Evolutionary conservation across 2,113 vertebrate species (phyloP), one percentile per base, ranked within the genome.

Genomic region (Callospermophilus lateralis): DNA sequence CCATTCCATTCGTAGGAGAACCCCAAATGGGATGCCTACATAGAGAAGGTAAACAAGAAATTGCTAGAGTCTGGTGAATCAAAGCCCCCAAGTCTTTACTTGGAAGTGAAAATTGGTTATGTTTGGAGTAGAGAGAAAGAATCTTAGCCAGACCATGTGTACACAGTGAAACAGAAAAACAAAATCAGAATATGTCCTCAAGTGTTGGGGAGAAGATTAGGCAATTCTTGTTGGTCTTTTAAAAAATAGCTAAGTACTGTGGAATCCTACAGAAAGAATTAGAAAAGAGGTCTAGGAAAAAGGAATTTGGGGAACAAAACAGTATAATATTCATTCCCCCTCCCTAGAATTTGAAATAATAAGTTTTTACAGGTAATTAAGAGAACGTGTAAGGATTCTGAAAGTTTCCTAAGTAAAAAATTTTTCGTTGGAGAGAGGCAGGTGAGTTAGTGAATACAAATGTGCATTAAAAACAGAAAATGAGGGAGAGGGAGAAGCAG

Each of bases 401-500:
- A 78, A 94, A 55, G 22, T 94, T 95, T 96, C 89, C 65, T 89
- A 55, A 92, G n/a, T 42, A 95, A 45, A 87, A 92, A 55, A 51
- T 77, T 77, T 95, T 94, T 93, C 37, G 85, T 68, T 96, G 53
- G 42, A 73, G 76, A 81, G 34, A 93, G 55, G 61, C 51, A 90
- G 67, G 30, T 80, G 61, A 89, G 32, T 89, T 97, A 95, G 96
- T 95, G 51, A 97, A 89, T 92, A 48, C 55, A 87, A 90, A 67
- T 11, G 8, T 72, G 22, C 4, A 68, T 80, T 94, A 84, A 93
- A 63, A 80, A 95, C 70, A 55, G 67, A 94, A 97, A 89, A 84
- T 12, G 42, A 86, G 10, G 76, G 5, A 86, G 70, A 93, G 6
- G 79, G 78, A 91, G 93, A 94, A 94, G n/a, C 0, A 16, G 12